Evolutionary conservation across 2,797 vertebrate species (phyloP).

Genomic region (Micropoecilia bifurca): DNA sequence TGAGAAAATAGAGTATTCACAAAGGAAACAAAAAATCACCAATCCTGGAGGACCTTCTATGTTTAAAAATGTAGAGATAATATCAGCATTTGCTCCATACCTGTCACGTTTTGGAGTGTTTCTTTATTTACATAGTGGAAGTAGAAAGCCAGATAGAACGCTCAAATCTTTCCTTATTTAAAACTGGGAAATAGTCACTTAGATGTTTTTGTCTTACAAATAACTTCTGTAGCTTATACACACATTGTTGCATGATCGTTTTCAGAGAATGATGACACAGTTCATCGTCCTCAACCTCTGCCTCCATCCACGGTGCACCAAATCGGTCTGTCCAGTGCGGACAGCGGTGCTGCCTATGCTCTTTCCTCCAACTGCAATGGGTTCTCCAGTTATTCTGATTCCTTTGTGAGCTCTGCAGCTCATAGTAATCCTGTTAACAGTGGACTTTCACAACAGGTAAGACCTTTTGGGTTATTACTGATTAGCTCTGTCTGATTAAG

Average conservation of each 20-base stretch:
- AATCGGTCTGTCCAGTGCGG: constrained; percentile 83
- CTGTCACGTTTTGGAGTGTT: too few species aligned
- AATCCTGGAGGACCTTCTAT: too few species aligned
- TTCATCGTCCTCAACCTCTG: constrained; percentile 94
- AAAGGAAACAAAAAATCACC: too few species aligned
- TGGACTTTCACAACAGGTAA: constrained; percentile 94
- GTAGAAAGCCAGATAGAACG: too few species aligned
- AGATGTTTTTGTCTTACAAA: background rate
- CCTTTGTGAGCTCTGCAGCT: constrained; percentile 90
- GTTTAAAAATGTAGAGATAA: too few species aligned
- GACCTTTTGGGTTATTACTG: constrained; percentile 35
- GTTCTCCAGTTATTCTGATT: constrained; percentile 95
- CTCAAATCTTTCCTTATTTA: background rate
- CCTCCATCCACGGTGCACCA: constrained; percentile 96
- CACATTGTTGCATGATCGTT: constrained; percentile 10
- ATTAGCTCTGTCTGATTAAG: too few species aligned
- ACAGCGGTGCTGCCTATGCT: constrained; percentile 86
- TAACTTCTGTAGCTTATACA: background rate
- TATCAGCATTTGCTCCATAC: too few species aligned
- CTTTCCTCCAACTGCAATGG: constrained; percentile 87
- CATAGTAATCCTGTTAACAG: constrained; percentile 91
- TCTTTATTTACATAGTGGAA: too few species aligned
- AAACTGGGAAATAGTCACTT: background rate
- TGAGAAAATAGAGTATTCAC: too few species aligned
- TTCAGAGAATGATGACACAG: constrained; percentile 87